Base-by-base conservation (phyloP, 2,113 vertebrate species). In the Paramisgurnus dabryanus region DNA sequence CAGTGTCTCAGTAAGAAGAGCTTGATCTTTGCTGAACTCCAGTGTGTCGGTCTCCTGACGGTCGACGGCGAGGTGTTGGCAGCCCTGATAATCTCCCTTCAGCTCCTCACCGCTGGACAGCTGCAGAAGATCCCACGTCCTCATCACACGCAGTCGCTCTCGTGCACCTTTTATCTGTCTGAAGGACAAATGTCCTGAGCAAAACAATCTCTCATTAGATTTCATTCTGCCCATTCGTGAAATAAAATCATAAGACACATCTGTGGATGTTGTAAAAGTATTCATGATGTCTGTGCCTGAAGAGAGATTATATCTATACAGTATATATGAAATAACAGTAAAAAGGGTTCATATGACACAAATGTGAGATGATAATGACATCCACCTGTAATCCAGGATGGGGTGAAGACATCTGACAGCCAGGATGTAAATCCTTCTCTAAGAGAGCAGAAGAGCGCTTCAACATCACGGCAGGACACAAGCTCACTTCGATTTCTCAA, bases 301-400 rank as follows among this genome's bases (percentile, higher is more conserved):
- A 34, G 27, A 34, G 27, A 34, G 27, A 34, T 34, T 34, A 34
- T 34, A 34, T 34, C 27, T 34, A 34, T 34, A 34, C 27, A 34
- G 27, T 34, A 34, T 34, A 34, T 22, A 22, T 22, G 22, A 0
- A 22, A 22, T 22, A 22, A 22, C 22, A 22, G 22, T 22, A 22
- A 22, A 22, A 34, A 34, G 27, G 27, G 27, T 47, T 1, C 5
- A 47, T 47, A 47, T 47, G 5, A 18, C 13, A 71, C 80, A 66
- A 22, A 34, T 70, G 10, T 68, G 49, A 75, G 74, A 7, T 7
- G 15, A 22, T 11, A 0, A 4, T 7, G 27, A 45, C 66, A 49
- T 65, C 66, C 76, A 93, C 93, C 93, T 45, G 91, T 91, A 40
- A 94, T 79, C 92, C 91, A 93, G 43, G 91, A 90, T 1, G 93